Evolutionary conservation across 2,113 vertebrate genomes (phyloP).

Genomic region (Danio rerio): DNA sequence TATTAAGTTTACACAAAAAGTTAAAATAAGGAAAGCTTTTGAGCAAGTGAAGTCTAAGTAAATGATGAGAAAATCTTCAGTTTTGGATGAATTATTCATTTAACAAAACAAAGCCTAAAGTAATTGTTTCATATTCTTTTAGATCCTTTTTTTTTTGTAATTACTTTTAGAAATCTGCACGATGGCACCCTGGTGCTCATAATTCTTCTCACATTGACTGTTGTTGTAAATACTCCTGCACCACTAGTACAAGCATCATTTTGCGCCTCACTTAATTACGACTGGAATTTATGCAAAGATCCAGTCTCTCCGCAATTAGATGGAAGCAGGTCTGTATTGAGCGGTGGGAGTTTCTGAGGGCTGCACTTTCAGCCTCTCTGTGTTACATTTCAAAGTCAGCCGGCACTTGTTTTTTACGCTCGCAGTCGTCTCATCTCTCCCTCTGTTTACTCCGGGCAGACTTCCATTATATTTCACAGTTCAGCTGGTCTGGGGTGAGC

Average conservation of each 20-base stretch:
- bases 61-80: no score
- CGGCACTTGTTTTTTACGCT: not conserved
- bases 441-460: conserved; percentile 20
- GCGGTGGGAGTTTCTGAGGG: conserved; percentile 24
- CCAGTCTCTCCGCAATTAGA: not conserved
- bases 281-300: not conserved
- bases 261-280: not conserved
- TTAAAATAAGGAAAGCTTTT: no score
- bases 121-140: not conserved
- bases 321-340: not conserved
- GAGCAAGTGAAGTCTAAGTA: no score
- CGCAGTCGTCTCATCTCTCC: not conserved
- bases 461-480: conserved; percentile 42
- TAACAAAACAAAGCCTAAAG: not conserved
- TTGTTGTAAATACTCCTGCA: not conserved
- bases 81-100: no score
- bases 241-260: not conserved
- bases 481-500: conserved; percentile 29
- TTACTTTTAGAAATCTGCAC: not conserved
- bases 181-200: not conserved
- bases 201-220: not conserved
- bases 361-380: conserved; percentile 13
- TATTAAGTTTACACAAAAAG: no score
- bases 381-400: not conserved
- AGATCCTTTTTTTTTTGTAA: not conserved